Base-by-base conservation (phyloP, 2,888 invertebrate species). In the Hololepta plana region DNA sequence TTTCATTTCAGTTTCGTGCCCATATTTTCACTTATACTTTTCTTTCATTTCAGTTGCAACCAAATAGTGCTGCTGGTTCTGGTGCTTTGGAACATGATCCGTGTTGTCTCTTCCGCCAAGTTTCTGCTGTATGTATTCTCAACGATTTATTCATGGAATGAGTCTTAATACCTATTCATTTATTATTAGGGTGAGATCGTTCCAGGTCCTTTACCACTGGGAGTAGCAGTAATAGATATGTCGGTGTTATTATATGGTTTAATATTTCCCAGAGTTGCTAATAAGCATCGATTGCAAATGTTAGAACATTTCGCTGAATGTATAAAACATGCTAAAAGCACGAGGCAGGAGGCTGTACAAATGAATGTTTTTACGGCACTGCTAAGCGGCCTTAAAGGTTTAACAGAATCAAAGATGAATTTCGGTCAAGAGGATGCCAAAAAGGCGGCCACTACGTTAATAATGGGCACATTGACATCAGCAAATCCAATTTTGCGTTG, bases 11-110 rank as follows among this genome's bases (percentile, higher is more conserved):
- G n/a, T n/a, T n/a, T n/a, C n/a, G n/a, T n/a, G n/a, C n/a, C n/a
- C n/a, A n/a, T n/a, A n/a, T n/a, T n/a, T n/a, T n/a, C n/a, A n/a
- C n/a, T n/a, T n/a, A n/a, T n/a, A n/a, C n/a, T 25, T 23, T 17
- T 19, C 20, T 15, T 29, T 26, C 26, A 29, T 46, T 47, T 32
- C 58, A 95, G 91, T 58, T 95, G 23, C 85, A 91, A 54, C 82
- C 90, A 2, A 81, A 90, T 47, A 90, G 90, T 51, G 90, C 91
- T 4, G 82, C 88, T 27, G 93, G 93, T 3, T 91, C 93, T 3
- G 90, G 93, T 20, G 91, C 96, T 5, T 55, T 98, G 38, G 96
- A 98, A 53, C 95, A 98, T 51, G 96, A 98, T 59, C 72, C 87
- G 3, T 87, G 91, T 47, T 84, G 82, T 43, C 59, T 98, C 30